These are phyloP conservation scores for Nesoenas mayeri DNA, from an alignment of 2,113 vertebrate genomes.

Conservation along the genomic window DNA sequence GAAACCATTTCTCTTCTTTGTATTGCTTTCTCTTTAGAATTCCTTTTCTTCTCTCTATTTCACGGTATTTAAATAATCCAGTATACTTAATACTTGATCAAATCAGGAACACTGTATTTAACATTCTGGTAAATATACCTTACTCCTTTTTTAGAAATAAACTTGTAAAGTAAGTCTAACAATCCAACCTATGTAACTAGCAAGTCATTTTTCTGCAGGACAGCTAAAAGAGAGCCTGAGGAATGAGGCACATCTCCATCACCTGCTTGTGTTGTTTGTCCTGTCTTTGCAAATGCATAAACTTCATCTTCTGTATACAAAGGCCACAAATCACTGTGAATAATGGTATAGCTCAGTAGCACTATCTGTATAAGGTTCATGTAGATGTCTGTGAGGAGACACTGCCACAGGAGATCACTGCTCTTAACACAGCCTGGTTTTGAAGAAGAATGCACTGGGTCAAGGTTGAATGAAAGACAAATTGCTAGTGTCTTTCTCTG, in stretches of 20 bases:
- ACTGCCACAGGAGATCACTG: not conserved
- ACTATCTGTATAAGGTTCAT: not conserved
- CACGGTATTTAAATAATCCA: not conserved
- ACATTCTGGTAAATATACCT: not conserved
- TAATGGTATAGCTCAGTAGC: not conserved
- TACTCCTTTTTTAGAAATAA: not conserved
- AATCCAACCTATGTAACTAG: not conserved
- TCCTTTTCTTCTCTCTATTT: not conserved
- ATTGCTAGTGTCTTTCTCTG: not conserved
- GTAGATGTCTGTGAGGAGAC: not conserved
- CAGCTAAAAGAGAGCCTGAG: not conserved
- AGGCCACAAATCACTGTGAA: not conserved
- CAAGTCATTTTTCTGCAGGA: not conserved
- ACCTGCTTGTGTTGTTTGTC: not conserved
- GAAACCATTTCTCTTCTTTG: not conserved
- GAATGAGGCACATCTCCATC: not conserved
- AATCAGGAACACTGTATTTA: not conserved
- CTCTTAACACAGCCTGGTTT: not conserved
- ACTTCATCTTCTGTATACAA: not conserved
- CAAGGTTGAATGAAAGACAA: not conserved
- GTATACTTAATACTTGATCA: not conserved
- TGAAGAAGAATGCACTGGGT: not conserved
- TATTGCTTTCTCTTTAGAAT: not conserved
- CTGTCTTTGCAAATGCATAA: not conserved
- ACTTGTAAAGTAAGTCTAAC: not conserved